Evolutionary conservation across 1,140 invertebrate genomes (phyloP), one percentile per base, ranked within the genome.

Genomic region (Leptinotarsa defecta): DNA sequence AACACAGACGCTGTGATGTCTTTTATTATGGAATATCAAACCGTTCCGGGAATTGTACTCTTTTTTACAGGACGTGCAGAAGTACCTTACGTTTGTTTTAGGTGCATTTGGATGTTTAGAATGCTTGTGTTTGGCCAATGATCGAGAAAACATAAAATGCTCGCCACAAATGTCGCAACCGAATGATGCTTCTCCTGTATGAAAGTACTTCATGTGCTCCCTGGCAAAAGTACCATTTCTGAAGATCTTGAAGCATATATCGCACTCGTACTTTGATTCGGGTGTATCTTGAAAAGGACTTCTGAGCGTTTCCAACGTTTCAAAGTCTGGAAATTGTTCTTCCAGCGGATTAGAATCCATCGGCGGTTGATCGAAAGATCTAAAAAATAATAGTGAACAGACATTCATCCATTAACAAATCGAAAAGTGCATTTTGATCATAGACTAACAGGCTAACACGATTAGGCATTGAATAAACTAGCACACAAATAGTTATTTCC

Each of bases 301-400:
- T 19, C 91, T 93, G 85, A 94, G 92, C 81, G 91, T 87, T 80
- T 92, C 86, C 77, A 93, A 91, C 84, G 94, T 93, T 20, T 57
- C 17, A 57, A 57, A n/a, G 4, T 57, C 52, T 19, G 17, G 52
- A 57, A 17, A 5, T 17, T n/a, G n/a, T n/a, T 57, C 52, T 57
- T 57, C 52, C 4, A 57, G 15, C 17, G 52, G 52, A 57, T 57
- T 3, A 5, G n/a, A 57, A 19, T 15, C 15, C 15, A 17, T 57
- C 15, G 15, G n/a, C n/a, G 13, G 52, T 57, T 57, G 4, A 15
- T n/a, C 52, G 17, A 19, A 57, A 57, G n/a, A 57, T 57, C 52
- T 57, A 57, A 57, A 57, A 57, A n/a, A 43, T 43, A 43, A 43
- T 43, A 11, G 34, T 43, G 34, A 43, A 43, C 34, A 43, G 34